A percentile compares a stretch with the other conserved stretches of the same genome.
phyloP scores from a whole-genome alignment of 2,888 invertebrate genomes.

The Campoletis raptor region DNA sequence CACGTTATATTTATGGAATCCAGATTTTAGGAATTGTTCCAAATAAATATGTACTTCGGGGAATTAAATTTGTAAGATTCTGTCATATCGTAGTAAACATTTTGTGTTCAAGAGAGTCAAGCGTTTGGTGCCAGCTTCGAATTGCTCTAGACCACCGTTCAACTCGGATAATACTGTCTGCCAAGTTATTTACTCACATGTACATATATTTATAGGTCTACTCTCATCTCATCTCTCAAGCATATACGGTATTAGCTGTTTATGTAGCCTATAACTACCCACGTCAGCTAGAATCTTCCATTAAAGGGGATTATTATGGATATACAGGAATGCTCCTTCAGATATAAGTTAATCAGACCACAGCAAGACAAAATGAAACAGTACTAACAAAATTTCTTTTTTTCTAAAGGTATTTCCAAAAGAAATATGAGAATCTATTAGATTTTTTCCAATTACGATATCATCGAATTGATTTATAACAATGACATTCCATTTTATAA shows the following conservation, averaged over 20 bases:
- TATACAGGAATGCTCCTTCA: conserved; percentile 8
- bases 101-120: conserved; percentile 11
- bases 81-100: background rate
- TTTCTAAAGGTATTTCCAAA: background rate
- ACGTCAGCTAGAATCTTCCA: conserved; percentile 12
- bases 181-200: background rate
- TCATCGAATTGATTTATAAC: background rate
- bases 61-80: background rate
- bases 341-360: conserved; percentile 11
- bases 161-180: conserved; percentile 3
- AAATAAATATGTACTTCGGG: background rate
- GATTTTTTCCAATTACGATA: background rate
- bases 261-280: conserved; percentile 2
- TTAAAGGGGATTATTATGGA: conserved; percentile 21
- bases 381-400: background rate
- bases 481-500: background rate
- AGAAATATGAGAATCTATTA: background rate
- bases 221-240: conserved; percentile 16
- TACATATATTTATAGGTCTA: conserved; percentile 1
- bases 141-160: conserved; percentile 33
- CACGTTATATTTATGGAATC: background rate
- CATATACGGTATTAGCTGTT: conserved; percentile 22
- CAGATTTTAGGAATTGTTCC: background rate
- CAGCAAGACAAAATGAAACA: background rate
- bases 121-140: conserved; percentile 11